phyloP scores from a whole-genome alignment of 2,797 vertebrate species.

The Decapterus maruadsi region DNA sequence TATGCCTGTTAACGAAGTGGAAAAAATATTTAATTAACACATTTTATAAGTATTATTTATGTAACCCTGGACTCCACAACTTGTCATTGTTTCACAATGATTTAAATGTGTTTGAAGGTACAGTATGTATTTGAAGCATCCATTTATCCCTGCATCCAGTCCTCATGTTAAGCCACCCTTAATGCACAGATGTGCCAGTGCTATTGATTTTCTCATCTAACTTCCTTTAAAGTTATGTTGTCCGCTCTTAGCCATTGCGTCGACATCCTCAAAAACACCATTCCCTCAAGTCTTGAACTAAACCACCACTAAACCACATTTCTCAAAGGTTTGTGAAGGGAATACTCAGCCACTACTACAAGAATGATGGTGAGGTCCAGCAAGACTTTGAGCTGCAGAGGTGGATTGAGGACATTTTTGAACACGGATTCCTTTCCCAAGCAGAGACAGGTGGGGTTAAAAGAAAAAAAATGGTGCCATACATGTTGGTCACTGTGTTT shows the following conservation, averaged over 20 bases:
- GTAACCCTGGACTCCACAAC: no score
- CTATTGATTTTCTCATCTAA: neutral
- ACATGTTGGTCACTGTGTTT: neutral
- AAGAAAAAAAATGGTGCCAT: neutral
- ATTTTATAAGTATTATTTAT: no score
- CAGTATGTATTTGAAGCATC: no score
- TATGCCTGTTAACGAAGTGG: no score
- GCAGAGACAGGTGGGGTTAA: constrained; percentile 34
- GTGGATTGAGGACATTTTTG: constrained; percentile 68
- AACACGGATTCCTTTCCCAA: constrained; percentile 65
- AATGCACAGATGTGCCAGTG: neutral
- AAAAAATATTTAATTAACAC: no score
- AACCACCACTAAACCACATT: neutral
- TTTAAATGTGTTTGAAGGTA: no score
- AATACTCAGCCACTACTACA: constrained; percentile 67
- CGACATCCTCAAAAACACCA: neutral
- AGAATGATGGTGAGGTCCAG: constrained; percentile 47
- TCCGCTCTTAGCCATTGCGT: neutral
- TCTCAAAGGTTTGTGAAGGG: constrained; percentile 63
- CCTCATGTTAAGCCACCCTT: neutral
- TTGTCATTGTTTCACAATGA: no score
- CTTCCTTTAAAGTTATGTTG: neutral
- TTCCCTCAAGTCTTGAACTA: no score
- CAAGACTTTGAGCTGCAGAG: constrained; percentile 70
- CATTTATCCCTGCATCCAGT: neutral